phyloP scores from a whole-genome alignment of 1,140 invertebrate genomes.

The Saccostrea glomerata region DNA sequence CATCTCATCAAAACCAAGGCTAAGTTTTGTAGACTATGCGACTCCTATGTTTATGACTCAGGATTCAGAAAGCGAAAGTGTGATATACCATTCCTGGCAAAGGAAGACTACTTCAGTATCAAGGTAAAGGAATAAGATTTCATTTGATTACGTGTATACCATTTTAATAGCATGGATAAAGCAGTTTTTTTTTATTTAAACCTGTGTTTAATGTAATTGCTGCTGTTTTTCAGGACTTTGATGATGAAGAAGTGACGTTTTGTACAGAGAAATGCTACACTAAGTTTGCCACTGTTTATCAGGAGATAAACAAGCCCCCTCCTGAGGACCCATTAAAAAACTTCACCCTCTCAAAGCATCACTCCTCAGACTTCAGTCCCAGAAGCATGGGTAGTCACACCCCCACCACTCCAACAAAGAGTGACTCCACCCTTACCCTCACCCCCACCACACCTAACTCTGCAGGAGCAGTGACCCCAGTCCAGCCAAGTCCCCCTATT shows the following conservation, averaged over 20 bases:
- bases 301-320: constrained; percentile 75
- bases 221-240: constrained; percentile 64
- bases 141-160: not conserved
- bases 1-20: constrained; percentile 91
- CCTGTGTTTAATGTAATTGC: too few species aligned
- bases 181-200: too few species aligned
- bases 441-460: constrained; percentile 60
- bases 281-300: constrained; percentile 86
- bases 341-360: constrained; percentile 58
- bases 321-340: constrained; percentile 63
- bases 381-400: constrained; percentile 45
- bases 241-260: constrained; percentile 82
- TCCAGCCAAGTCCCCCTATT: constrained; percentile 53
- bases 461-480: constrained; percentile 55
- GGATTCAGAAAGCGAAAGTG: constrained; percentile 88
- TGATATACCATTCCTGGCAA: constrained; percentile 83
- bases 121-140: constrained; percentile 34
- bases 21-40: constrained; percentile 94
- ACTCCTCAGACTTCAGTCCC: constrained; percentile 4
- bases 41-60: constrained; percentile 90
- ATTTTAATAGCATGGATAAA: not conserved
- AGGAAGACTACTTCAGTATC: constrained; percentile 77
- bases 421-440: constrained; percentile 49
- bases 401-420: constrained; percentile 47
- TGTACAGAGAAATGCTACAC: constrained; percentile 92